Base-by-base conservation (phyloP, 1,140 invertebrate species). In the Drosophila micromelanica region DNA sequence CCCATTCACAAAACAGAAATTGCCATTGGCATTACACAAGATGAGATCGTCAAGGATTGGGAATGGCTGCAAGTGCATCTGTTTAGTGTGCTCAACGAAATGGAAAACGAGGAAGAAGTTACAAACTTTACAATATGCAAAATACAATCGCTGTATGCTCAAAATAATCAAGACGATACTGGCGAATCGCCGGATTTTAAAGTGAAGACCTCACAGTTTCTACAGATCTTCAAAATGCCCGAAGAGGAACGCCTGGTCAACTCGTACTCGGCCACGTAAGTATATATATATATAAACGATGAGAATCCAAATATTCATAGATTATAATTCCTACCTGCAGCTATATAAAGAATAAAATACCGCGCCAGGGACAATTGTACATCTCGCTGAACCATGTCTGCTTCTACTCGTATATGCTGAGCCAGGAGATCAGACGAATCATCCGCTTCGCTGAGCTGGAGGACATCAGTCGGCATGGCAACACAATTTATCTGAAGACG, bases 101-200 rank as follows among this genome's bases (percentile, higher is more conserved):
- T 99, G 94, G 98, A 99, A 78, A 96, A 94, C 71, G 97, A 99
- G 90, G 97, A 98, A 78, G 98, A 99, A 92, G 95, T 98, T 27
- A 98, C 97, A 51, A 97, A 98, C 76, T 99, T 98, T 95, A 98
- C 99, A 8, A 95, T 95, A 75, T 98, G 97, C 90, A 99, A 99
- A 95, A 97, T 99, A 65, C 96, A 99, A 92, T 99, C 91, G 6
- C 69, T 92, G 2, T 78, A 76, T 63, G 75, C 90, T 17, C 91
- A 92, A 69, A 91, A 91, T 73, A 84, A 86, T 61, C 80, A 87
- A 63, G 91, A 92, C 55, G 86, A 85, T 52, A 63, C 72, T 5
- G 76, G 85, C 3, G 91, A 92, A 67, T 82, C 91, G 15, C 80
- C 85, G 15, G 78, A 91, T 52, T 92, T 92, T 35, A 92, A 91